phyloP scores from a whole-genome alignment of 2,113 vertebrate genomes.

The Neopipo cinnamomea region DNA sequence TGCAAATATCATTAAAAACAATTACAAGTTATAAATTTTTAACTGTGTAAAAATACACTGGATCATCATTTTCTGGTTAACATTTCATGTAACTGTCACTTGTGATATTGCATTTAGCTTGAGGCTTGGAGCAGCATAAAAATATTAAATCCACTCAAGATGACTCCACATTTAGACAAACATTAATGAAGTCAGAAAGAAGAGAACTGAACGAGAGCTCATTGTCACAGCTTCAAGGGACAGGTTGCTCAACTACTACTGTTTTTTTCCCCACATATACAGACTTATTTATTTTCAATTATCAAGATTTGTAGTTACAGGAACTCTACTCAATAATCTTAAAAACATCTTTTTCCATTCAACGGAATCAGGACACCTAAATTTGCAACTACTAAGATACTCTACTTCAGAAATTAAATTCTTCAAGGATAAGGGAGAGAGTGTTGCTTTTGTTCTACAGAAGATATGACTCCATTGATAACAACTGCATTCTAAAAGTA shows the following conservation, averaged over 20 bases:
- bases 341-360: neutral
- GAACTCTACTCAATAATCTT: neutral
- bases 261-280: neutral
- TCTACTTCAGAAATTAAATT: neutral
- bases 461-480: neutral
- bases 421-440: neutral
- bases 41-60: neutral
- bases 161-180: neutral
- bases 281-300: neutral
- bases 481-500: neutral
- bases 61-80: neutral
- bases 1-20: neutral
- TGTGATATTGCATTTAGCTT: neutral
- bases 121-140: neutral
- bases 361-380: neutral
- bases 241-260: neutral
- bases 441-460: neutral
- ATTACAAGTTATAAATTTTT: neutral
- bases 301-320: neutral
- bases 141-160: neutral
- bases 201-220: neutral
- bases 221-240: neutral
- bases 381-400: neutral
- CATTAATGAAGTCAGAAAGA: neutral
- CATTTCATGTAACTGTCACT: neutral